Conservation (phyloP, 1,140 invertebrate genomes). For the Pogonomyrmex californicus region DNA sequence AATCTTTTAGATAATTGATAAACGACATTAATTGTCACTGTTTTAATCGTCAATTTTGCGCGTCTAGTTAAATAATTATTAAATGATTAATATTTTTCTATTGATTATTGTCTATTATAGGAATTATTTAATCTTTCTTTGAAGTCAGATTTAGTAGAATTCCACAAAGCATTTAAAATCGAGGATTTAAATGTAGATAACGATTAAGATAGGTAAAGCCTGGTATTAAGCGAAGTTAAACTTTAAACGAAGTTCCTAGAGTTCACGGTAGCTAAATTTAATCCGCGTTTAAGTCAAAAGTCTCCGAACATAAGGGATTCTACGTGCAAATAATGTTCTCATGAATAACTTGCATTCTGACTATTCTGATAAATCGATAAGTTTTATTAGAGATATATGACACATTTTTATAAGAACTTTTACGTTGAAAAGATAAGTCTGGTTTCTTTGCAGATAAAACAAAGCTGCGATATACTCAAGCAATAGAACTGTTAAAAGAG, state of each 20-base stretch:
- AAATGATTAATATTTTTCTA: not conserved
- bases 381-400: not conserved
- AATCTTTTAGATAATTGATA: no score
- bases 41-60: not conserved
- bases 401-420: not conserved
- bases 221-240: conserved; percentile 49
- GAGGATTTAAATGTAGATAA: conserved; percentile 53
- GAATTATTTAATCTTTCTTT: not conserved
- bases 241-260: conserved; percentile 55
- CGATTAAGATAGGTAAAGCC: conserved; percentile 57
- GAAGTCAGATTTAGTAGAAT: not conserved
- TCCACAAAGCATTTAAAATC: conserved; percentile 40
- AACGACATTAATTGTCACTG: not conserved
- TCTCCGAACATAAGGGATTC: conserved; percentile 43
- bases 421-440: not conserved
- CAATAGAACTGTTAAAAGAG: conserved; percentile 24
- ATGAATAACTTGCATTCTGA: not conserved
- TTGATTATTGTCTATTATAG: not conserved
- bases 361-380: not conserved
- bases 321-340: conserved; percentile 27
- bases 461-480: not conserved
- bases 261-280: conserved; percentile 60
- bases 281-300: conserved; percentile 50
- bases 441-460: conserved; percentile 1
- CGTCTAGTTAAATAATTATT: not conserved